Percentiles rank a stretch among this genome's conserved stretches.
phyloP scores from a whole-genome alignment of 2,797 vertebrate genomes.

The Sebastes nivosus region DNA sequence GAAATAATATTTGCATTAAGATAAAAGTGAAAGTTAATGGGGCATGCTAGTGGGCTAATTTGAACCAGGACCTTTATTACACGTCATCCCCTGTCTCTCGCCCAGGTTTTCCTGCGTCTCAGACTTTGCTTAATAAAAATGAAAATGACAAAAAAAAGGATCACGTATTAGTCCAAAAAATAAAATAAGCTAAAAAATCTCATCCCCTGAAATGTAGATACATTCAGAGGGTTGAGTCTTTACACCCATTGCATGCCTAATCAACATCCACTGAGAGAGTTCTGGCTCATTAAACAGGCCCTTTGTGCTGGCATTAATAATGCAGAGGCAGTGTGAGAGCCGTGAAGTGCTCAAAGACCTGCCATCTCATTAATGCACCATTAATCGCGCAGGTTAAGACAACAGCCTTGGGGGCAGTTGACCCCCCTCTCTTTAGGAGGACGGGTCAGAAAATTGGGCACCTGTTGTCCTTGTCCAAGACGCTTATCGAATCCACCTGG shows the following conservation, averaged over 20 bases:
- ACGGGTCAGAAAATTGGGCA: conserved; percentile 30
- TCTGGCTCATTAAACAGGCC: conserved; percentile 78
- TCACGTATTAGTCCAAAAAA: neutral
- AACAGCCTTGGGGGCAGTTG: conserved; percentile 65
- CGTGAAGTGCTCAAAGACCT: conserved; percentile 75
- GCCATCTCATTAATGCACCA: conserved; percentile 73
- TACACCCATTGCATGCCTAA: conserved; percentile 61
- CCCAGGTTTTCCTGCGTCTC: neutral
- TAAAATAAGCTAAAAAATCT: neutral
- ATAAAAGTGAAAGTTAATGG: neutral
- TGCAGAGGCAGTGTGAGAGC: conserved; percentile 66
- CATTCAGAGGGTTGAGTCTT: conserved; percentile 49
- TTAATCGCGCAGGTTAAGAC: conserved; percentile 78
- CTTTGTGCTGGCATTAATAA: conserved; percentile 81
- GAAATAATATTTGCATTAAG: neutral
- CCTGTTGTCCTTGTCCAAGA: conserved; percentile 13
- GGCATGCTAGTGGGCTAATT: neutral
- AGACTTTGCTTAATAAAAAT: neutral
- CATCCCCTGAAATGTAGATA: conserved; percentile 35
- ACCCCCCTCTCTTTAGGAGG: conserved; percentile 31
- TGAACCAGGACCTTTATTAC: neutral
- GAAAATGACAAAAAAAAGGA: neutral
- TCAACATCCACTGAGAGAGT: conserved; percentile 74
- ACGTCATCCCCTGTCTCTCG: neutral
- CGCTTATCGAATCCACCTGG: neutral